Evolutionary conservation across 2,888 invertebrate genomes (phyloP).

Genomic region (Matsumyia berberina): DNA sequence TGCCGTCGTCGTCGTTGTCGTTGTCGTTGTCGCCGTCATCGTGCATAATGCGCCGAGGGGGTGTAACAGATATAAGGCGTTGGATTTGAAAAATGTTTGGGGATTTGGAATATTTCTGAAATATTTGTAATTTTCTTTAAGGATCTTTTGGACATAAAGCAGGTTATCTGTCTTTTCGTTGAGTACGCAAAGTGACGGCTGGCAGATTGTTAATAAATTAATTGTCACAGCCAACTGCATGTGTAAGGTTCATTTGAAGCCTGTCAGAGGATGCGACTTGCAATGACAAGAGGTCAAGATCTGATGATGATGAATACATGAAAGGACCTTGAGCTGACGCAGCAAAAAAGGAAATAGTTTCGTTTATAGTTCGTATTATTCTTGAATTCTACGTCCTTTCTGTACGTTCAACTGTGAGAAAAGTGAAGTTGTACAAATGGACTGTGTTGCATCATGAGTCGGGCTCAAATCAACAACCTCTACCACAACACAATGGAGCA

Average conservation of each 20-base stretch:
- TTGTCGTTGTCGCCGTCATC: conserved; percentile 36
- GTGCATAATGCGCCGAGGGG: conserved; percentile 50
- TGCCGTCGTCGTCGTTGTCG: conserved; percentile 56
- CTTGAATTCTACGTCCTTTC: too few relatives aligned
- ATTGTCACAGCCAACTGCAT: conserved; percentile 45
- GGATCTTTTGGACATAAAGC: conserved; percentile 56
- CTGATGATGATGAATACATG: background rate
- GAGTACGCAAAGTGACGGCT: conserved; percentile 47
- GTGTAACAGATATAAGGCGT: background rate
- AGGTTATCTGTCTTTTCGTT: conserved; percentile 68
- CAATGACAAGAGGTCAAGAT: background rate
- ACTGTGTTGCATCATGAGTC: too few relatives aligned
- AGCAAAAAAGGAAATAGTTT: too few relatives aligned
- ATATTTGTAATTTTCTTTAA: conserved; percentile 70
- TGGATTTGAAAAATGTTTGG: conserved; percentile 70
- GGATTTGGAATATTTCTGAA: conserved; percentile 71
- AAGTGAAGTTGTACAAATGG: too few relatives aligned
- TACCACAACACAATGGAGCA: too few relatives aligned
- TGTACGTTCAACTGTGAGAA: too few relatives aligned
- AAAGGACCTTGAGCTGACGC: too few relatives aligned
- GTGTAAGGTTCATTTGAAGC: conserved; percentile 5
- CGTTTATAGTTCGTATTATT: too few relatives aligned
- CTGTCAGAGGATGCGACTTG: background rate
- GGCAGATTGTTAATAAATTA: conserved; percentile 66
- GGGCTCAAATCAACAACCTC: too few relatives aligned